phyloP scores from a whole-genome alignment of 2,888 invertebrate genomes.

The Miltochrista miniata region DNA sequence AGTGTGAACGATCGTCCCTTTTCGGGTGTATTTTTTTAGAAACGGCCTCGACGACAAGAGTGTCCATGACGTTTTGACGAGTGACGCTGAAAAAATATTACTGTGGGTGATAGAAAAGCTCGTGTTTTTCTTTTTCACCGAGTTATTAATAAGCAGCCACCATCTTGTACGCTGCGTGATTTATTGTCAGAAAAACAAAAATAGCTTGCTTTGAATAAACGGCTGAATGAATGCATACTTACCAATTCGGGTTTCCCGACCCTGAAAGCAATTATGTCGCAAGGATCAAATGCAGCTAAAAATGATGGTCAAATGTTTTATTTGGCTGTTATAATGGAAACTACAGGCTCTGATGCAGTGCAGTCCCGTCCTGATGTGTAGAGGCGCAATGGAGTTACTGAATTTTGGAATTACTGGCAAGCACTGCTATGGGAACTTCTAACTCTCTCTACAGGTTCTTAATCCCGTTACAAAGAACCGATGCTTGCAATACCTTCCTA shows the following conservation, averaged over 20 bases:
- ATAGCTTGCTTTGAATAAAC: conserved; percentile 13
- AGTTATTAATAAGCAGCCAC: conserved; percentile 20
- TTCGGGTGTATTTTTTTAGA: conserved; percentile 58
- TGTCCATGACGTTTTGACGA: conserved; percentile 50
- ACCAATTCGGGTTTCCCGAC: neutral
- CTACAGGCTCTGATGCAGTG: no score
- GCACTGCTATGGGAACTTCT: no score
- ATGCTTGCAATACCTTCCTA: no score
- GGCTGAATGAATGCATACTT: neutral
- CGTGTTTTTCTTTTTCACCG: conserved; percentile 23
- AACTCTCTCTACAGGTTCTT: no score
- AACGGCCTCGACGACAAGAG: conserved; percentile 46
- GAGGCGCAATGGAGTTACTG: no score
- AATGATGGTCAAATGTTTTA: no score
- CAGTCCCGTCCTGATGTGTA: no score
- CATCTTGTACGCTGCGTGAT: conserved; percentile 18
- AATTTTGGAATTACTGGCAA: no score
- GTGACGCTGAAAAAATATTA: conserved; percentile 45
- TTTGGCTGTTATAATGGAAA: no score
- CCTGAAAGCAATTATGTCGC: no score
- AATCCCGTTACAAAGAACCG: no score
- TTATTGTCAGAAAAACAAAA: conserved; percentile 11
- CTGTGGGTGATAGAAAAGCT: conserved; percentile 27
- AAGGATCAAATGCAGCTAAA: no score
- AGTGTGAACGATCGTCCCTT: conserved; percentile 73